Base-by-base conservation (phyloP, 1,140 invertebrate species). In the Papilio aristodemus region DNA sequence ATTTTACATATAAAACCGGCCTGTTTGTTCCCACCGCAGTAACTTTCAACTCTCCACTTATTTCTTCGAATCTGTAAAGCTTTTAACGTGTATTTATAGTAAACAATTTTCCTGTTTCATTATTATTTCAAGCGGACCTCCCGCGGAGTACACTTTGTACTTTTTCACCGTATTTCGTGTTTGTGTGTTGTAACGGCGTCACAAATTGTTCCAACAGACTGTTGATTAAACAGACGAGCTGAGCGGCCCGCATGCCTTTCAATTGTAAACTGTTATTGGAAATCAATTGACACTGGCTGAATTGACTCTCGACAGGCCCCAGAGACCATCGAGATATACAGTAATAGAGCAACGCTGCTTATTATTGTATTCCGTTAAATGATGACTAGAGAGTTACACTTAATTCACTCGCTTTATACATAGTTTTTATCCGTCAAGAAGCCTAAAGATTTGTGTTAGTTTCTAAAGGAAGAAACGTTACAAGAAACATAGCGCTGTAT, bases 261-360 rank as follows among this genome's bases (percentile, higher is more conserved):
- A 89, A 89, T 90, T 91, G 87, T 87, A 81, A 84, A 86, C 84
- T 82, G 81, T 89, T 90, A 91, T 91, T 90, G 89, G 83, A 89
- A 91, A 91, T 89, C 89, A 91, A 91, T 91, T 91, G 89, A 85
- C 83, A 83, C 80, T 71, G 74, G 71, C 60, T 78, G 78, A 79
- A 83, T 87, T 85, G 78, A 80, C n/a, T n/a, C 77, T 80, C 71
- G 74, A 84, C 72, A 73, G 83, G 75, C 73, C n/a, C n/a, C n/a
- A n/a, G n/a, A n/a, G n/a, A n/a, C n/a, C n/a, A n/a, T n/a, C n/a
- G n/a, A n/a, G n/a, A n/a, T n/a, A n/a, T n/a, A n/a, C n/a, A n/a
- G n/a, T n/a, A n/a, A n/a, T n/a, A n/a, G n/a, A n/a, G n/a, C n/a
- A n/a, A n/a, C n/a, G n/a, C n/a, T n/a, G n/a, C n/a, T n/a, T n/a